Base-by-base conservation (phyloP, 2,888 invertebrate species). In the Blastobasis lacticolella region DNA sequence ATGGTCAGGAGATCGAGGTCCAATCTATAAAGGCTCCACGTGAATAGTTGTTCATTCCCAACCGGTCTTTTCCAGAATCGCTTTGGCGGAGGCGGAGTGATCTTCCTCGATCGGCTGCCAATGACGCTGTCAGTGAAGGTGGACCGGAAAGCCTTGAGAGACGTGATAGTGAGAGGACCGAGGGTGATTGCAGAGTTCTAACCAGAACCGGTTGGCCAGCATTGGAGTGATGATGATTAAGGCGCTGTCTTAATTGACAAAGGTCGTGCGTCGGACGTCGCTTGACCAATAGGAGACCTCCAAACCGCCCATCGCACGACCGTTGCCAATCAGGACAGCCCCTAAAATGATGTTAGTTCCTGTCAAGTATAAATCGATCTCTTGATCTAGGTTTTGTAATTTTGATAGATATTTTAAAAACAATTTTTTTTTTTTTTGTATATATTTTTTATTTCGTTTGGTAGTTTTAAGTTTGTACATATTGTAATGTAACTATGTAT, bases 31-130 rank as follows among this genome's bases (percentile, higher is more conserved):
- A 23, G 2, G 23, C 23, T 23, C 3, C 23, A 23, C 23, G 23
- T 23, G 23, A 2, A 23, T 23, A 3, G 23, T 23, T 23, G 23
- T 23, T 23, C 23, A 9, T 42, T 8, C 5, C 10, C 5, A 8
- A 42, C 9, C 42, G 9, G n/a, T 42, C 9, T 42, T 42, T 67
- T 73, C 9, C 67, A 76, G 75, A 67, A 37, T 45, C 65, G 0
- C 64, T 75, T 37, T 44, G n/a, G n/a, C n/a, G n/a, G n/a, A n/a
- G 78, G 77, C 0, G 78, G 78, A 0, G 76, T 78, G 0, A 60
- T 76, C 40, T 75, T 78, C 54, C 37, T 78, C 52, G 52, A 61
- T 0, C 64, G 67, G 10, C 50, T 78, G 6, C 78, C 78, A 0
- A 51, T 69, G 50, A 76, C 75, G 0, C 49, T 69, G 0, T 59